Conservation (phyloP, 2,888 invertebrate genomes). For the Sicus ferrugineus region DNA sequence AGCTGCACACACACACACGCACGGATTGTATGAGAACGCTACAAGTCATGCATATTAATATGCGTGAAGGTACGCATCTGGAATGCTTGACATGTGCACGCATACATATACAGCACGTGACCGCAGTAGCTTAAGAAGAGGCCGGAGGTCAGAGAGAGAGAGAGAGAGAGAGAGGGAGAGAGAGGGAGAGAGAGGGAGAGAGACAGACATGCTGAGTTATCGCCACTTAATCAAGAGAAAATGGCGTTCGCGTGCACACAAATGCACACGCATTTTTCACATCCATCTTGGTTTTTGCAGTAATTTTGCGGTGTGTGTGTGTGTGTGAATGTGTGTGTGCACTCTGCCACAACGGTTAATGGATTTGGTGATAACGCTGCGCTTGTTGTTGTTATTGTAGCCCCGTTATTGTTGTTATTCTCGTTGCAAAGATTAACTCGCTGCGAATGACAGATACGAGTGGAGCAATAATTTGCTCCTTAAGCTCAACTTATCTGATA, state of each 20-base stretch:
- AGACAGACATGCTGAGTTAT: slow-evolving; percentile 47
- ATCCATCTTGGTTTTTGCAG: slow-evolving; percentile 38
- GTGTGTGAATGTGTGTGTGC: neutral
- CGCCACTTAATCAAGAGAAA: slow-evolving; percentile 57
- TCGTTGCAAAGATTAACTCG: slow-evolving; percentile 52
- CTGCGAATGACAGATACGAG: slow-evolving; percentile 42
- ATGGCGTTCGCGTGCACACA: slow-evolving; percentile 45
- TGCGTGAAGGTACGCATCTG: neutral
- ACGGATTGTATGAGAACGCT: too few relatives aligned
- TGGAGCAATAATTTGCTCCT: slow-evolving; percentile 14
- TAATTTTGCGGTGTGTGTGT: neutral
- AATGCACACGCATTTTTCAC: slow-evolving; percentile 39
- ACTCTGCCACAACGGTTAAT: too few relatives aligned
- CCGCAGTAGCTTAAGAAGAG: neutral
- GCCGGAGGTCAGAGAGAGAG: neutral
- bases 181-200: neutral
- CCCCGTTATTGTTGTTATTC: neutral
- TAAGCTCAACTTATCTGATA: neutral
- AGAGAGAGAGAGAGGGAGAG: neutral
- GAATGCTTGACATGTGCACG: neutral
- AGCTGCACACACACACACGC: neutral
- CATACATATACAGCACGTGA: neutral
- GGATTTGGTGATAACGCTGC: too few relatives aligned
- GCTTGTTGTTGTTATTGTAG: too few relatives aligned
- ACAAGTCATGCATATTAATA: neutral